Evolutionary conservation across 2,797 vertebrate genomes (phyloP), one percentile per base, ranked within the genome.

Genomic region (Mus spretus): DNA sequence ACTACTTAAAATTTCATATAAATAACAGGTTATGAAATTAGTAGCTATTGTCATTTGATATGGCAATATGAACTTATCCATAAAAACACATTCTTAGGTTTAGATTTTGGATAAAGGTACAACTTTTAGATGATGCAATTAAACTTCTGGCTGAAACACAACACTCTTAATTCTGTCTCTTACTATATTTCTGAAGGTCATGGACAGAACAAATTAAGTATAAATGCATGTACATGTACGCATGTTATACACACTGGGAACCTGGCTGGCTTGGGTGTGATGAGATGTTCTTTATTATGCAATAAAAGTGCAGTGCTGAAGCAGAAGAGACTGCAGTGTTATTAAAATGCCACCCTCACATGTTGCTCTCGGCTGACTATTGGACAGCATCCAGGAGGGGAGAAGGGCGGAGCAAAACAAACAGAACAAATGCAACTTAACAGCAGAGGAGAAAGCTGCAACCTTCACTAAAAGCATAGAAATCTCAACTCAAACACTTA

Each of bases 341-440:
- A 80, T 14, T 83, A 65, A 53, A 93, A 47, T 40, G 31, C 65
- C 94, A 93, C 93, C 94, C 94, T 89, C 50, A 40, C 47, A 55
- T 11, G 8, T 91, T 98, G 97, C 88, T 72, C 94, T 95, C 94
- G 96, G 95, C 77, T 74, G 55, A 97, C 95, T 17, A n/a, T 67
- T 74, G 61, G 97, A 93, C 86, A 74, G 80, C 87, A 96, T 96
- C 90, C 97, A 97, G 59, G 61, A 92, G 50, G 31, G 44, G 47
- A 9, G n/a, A n/a, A 74, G 90, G 14, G 84, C n/a, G 55, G 74
- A 61, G 65, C 90, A 94, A 90, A 95, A 91, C 77, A 96, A 91
- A 94, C 22, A 55, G 9, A 63, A 88, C 17, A 78, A 59, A 84
- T 34, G n/a, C 22, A 70, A 86, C 55, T 63, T 63, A 6, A 74